Evolutionary conservation across 2,888 invertebrate species (phyloP), one percentile per base, ranked within the genome.

Genomic region (Exephanes ischioxanthus): DNA sequence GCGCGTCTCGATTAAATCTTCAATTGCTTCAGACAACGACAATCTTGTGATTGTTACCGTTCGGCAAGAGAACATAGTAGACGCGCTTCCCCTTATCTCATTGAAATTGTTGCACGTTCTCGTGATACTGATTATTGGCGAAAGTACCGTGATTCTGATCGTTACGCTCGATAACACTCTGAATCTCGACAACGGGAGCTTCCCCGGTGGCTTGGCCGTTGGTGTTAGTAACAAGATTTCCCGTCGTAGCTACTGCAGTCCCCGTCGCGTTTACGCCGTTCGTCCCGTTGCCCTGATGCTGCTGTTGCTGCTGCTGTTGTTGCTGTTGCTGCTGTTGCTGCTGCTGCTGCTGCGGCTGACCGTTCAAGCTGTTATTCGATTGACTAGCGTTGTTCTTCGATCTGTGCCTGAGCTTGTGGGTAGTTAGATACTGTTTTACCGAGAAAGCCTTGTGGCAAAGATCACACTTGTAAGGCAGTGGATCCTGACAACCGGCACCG

Each of bases 371-470:
- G 70, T 88, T 90, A 55, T 86, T 84, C 9, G 83, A 76, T 19
- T 80, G 71, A 81, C 95, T 95, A 55, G 78, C 87, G 89, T 95
- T 95, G 22, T 89, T 92, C 78, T 94, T 95, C 85, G 96, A 95
- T 80, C 95, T 95, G 91, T 96, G 95, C 87, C 95, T 94, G 70
- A 95, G 89, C 87, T 96, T 96, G 68, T 96, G 96, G 26, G 96
- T 95, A 86, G 95, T 95, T 86, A 96, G 95, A 89, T 96, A 95
- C 92, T 96, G 96, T 84, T 96, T 94, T 85, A 95, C 95, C 0
- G 95, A 95, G 89, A 96, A 96, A 0, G 94, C 93, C 45, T 94
- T 95, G 16, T 95, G 95, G 90, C 96, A 96, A 4, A 96, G 94
- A 66, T 95, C 95, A 90, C 96, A 96, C 53, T 94, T 95, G 87